Percentiles rank a stretch among this genome's conserved stretches.
Evolutionary conservation across 2,888 invertebrate species (phyloP).

Genomic region (Cactoblastis cactorum): DNA sequence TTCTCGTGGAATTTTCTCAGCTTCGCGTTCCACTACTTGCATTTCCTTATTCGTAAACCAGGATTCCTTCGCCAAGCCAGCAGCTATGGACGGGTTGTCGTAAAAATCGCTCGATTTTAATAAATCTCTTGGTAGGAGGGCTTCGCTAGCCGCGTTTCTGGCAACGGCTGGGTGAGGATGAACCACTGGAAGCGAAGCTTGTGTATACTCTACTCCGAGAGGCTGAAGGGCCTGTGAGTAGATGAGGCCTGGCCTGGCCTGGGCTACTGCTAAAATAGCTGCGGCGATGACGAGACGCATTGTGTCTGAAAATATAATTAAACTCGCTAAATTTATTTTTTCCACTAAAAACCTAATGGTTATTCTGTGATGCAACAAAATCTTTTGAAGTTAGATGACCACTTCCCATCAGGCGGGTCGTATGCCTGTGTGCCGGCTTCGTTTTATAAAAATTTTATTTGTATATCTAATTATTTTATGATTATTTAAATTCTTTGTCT

Average conservation of each 20-base stretch:
- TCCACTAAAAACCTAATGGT: no score
- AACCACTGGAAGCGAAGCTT: conserved; percentile 42
- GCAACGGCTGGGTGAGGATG: conserved; percentile 86
- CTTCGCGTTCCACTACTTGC: conserved; percentile 87
- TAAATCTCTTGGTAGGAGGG: conserved; percentile 84
- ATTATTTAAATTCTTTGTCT: no score
- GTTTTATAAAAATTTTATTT: no score
- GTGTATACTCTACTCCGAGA: conserved; percentile 71
- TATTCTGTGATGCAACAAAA: no score
- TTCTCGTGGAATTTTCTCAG: conserved; percentile 88
- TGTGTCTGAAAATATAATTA: conserved; percentile 34
- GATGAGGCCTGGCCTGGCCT: conserved; percentile 68
- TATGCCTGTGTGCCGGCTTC: no score
- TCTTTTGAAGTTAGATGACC: no score
- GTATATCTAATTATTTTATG: no score
- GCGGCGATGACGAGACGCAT: conserved; percentile 56
- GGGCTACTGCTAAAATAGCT: conserved; percentile 57
- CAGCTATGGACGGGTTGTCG: conserved; percentile 86
- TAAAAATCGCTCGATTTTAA: conserved; percentile 84
- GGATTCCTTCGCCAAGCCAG: conserved; percentile 86
- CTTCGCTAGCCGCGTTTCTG: conserved; percentile 84
- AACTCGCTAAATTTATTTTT: no score
- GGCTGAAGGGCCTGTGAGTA: conserved; percentile 68
- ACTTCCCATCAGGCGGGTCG: no score
- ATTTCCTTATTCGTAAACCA: conserved; percentile 89